phyloP scores from a whole-genome alignment of 1,140 invertebrate species.

The Araneus ventricosus region DNA sequence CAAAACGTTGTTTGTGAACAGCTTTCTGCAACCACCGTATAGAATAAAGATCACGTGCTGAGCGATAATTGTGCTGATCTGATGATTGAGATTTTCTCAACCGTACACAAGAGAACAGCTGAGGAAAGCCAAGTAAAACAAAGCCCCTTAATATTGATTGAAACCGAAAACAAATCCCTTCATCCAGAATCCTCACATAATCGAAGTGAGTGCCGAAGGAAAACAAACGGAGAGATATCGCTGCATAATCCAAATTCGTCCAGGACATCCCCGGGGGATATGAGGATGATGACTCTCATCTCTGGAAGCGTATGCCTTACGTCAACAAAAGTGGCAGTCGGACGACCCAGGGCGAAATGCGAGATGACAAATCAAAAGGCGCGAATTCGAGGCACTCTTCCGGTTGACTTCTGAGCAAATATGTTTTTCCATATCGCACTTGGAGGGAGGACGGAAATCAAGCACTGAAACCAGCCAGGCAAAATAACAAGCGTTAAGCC shows the following conservation, averaged over 20 bases:
- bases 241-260: constrained; percentile 21
- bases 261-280: background rate
- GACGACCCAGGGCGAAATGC: constrained; percentile 21
- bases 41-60: too few species aligned
- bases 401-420: constrained; percentile 59
- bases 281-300: constrained; percentile 15
- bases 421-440: constrained; percentile 65
- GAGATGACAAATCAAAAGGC: constrained; percentile 35
- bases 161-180: background rate
- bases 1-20: too few species aligned
- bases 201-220: background rate
- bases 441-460: constrained; percentile 20
- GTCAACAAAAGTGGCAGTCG: constrained; percentile 16
- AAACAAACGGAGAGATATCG: background rate
- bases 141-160: constrained; percentile 2
- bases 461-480: background rate
- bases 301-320: constrained; percentile 25
- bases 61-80: too few species aligned
- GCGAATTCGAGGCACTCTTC: background rate
- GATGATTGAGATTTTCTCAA: too few species aligned
- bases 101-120: too few species aligned
- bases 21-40: too few species aligned
- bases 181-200: background rate
- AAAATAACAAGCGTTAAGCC: constrained; percentile 71
- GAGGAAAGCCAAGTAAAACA: background rate